Evolutionary conservation across 2,113 vertebrate species (phyloP).

Genomic region (Grammomys dolichurus): DNA sequence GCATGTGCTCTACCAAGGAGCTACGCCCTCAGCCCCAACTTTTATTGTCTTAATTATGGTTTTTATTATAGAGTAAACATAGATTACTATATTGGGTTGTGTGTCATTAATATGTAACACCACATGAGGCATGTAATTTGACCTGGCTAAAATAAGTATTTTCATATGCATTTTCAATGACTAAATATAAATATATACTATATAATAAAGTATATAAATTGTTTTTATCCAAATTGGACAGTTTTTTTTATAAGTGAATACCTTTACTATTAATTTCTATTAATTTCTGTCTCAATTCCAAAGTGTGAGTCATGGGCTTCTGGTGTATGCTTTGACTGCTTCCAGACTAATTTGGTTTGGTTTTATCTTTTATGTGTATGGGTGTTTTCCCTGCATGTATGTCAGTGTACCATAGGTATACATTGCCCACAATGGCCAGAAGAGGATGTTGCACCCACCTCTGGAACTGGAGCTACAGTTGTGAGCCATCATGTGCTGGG

Average conservation of each 20-base stretch:
- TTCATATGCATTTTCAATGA: neutral
- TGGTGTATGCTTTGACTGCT: slow-evolving; percentile 30
- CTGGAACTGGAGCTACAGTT: neutral
- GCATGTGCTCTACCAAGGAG: neutral
- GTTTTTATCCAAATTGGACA: neutral
- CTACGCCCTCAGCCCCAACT: neutral
- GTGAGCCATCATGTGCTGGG: neutral
- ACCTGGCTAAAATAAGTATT: neutral
- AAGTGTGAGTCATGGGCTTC: neutral
- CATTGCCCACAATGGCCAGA: neutral
- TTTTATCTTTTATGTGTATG: neutral
- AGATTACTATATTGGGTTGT: neutral
- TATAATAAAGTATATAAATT: neutral
- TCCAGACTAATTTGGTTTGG: neutral
- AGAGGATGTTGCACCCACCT: neutral
- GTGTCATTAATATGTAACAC: neutral
- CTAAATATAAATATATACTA: neutral
- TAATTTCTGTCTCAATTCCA: neutral
- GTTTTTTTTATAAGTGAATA: neutral
- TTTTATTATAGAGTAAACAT: neutral
- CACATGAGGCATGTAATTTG: neutral
- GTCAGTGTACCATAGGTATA: neutral
- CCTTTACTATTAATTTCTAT: slow-evolving; percentile 17
- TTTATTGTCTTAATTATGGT: slow-evolving; percentile 8
- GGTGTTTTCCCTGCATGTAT: neutral